Evolutionary conservation across 1,140 invertebrate genomes (phyloP).

Genomic region (Tribolium castaneum): DNA sequence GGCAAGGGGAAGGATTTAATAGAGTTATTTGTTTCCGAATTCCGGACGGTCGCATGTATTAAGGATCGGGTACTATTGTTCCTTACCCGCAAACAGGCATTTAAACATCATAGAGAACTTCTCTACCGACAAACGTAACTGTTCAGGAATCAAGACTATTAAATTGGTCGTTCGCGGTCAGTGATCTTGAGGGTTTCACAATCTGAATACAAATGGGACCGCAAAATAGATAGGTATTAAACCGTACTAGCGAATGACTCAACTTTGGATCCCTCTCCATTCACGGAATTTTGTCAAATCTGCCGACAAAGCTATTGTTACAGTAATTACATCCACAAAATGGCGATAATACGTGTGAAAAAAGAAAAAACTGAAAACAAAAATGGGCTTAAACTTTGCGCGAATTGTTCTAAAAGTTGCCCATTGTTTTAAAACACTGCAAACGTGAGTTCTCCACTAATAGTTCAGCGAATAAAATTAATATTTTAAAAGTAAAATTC

Average conservation of each 20-base stretch:
- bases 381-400: too few species aligned
- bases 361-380: too few species aligned
- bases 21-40: conserved; percentile 42
- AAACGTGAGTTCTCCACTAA: too few species aligned
- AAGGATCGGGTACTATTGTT: conserved; percentile 38
- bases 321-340: too few species aligned
- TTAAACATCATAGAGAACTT: conserved; percentile 43
- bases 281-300: conserved; percentile 7
- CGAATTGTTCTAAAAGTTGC: too few species aligned
- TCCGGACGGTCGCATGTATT: conserved; percentile 38
- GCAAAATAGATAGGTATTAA: conserved; percentile 37
- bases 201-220: conserved; percentile 41
- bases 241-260: conserved; percentile 32
- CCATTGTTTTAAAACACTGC: too few species aligned
- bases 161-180: conserved; percentile 42
- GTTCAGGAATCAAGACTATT: conserved; percentile 38
- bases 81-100: conserved; percentile 32
- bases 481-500: too few species aligned
- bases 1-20: conserved; percentile 9
- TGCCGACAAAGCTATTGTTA: not conserved
- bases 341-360: too few species aligned
- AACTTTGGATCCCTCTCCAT: conserved; percentile 5
- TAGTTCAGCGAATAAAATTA: too few species aligned
- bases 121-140: conserved; percentile 6
- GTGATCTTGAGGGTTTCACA: conserved; percentile 43